Conservation (phyloP, 2,888 invertebrate genomes). For the Brenthis daphne region DNA sequence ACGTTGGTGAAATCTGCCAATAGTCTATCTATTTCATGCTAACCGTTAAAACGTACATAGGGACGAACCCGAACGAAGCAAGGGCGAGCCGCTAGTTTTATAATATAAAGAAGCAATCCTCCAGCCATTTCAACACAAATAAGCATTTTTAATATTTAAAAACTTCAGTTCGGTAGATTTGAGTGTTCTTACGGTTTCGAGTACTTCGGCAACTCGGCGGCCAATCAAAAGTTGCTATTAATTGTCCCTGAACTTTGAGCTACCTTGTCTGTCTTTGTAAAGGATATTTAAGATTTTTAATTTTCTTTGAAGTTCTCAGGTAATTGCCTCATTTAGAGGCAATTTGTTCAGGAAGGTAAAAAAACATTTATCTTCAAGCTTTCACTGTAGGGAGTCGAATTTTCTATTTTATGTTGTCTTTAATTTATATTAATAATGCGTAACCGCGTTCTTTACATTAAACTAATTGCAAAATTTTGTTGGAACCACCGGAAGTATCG, state of each 20-base stretch:
- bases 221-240: conserved; percentile 26
- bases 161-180: conserved; percentile 19
- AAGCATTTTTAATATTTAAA: conserved; percentile 10
- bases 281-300: conserved; percentile 13
- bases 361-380: neutral
- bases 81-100: neutral
- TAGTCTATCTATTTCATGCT: too few relatives aligned
- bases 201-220: neutral
- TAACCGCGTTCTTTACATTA: too few relatives aligned
- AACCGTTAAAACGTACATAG: too few relatives aligned
- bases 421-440: neutral
- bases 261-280: neutral
- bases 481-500: too few relatives aligned
- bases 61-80: too few relatives aligned
- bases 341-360: conserved; percentile 1
- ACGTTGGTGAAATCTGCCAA: too few relatives aligned
- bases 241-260: conserved; percentile 16
- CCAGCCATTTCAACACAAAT: neutral
- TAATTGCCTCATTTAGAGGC: conserved; percentile 12
- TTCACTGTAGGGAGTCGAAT: neutral
- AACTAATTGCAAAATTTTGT: too few relatives aligned
- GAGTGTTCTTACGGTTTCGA: conserved; percentile 26
- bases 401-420: neutral
- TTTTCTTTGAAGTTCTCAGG: conserved; percentile 13
- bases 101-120: neutral